phyloP scores from a whole-genome alignment of 2,888 invertebrate species.

The Idaea aversata region DNA sequence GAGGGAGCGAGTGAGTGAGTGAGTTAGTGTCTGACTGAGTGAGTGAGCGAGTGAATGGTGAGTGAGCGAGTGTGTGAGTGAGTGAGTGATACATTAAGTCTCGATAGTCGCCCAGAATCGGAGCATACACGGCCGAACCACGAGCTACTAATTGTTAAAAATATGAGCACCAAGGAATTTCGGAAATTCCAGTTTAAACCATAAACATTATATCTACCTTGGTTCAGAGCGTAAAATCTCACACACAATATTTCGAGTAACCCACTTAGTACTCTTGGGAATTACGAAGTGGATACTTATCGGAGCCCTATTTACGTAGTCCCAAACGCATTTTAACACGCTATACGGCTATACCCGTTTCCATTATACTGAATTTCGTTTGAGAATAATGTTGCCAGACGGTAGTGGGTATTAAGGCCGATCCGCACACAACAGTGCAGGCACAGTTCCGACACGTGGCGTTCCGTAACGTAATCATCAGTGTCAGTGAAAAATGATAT shows the following conservation, averaged over 20 bases:
- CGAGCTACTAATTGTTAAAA: background rate
- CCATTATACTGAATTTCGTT: background rate
- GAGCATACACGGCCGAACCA: background rate
- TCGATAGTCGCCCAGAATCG: background rate
- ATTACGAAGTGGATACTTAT: background rate
- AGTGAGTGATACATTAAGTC: too few relatives aligned
- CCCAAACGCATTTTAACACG: slow-evolving; percentile 1
- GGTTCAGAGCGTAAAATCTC: background rate
- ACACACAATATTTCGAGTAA: background rate
- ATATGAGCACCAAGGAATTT: background rate
- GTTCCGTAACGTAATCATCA: too few relatives aligned
- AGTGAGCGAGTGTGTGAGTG: too few relatives aligned
- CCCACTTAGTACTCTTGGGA: background rate
- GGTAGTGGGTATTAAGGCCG: background rate
- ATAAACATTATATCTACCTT: background rate
- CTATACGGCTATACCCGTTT: background rate
- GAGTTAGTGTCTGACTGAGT: too few relatives aligned
- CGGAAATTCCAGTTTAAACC: background rate
- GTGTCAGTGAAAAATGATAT: too few relatives aligned
- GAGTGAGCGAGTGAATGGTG: too few relatives aligned
- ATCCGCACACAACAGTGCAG: background rate
- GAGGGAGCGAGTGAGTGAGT: too few relatives aligned
- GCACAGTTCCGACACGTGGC: background rate
- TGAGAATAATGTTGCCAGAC: background rate
- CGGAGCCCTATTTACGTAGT: background rate